Evolutionary conservation across 2,113 vertebrate species (phyloP), one percentile per base, ranked within the genome.

Genomic region (Collichthys lucidus): DNA sequence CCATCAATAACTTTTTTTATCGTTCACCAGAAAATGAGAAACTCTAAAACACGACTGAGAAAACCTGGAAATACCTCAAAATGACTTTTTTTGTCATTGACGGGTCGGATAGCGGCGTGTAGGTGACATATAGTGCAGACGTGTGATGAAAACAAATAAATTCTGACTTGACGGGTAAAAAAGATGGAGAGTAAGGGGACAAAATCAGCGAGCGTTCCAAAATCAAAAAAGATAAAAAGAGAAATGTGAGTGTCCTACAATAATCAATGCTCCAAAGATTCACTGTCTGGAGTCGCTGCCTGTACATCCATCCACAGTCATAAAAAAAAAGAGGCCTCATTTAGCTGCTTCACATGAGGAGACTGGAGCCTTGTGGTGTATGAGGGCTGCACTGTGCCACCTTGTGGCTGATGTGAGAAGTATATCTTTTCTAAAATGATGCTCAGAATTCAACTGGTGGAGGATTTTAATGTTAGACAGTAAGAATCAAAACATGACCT

Each of bases 371-470:
- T 5, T 46, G 16, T 5, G n/a, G 16, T 3, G 50, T 26, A 22
- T 3, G 11, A 60, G n/a, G 3, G 75, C 4, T n/a, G 5, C 42
- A 84, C 47, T 78, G 63, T 56, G 79, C 87, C 91, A 91, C 59
- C 88, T 17, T 63, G 87, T 92, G 91, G 89, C 61, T 16, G 31
- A 73, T 82, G 80, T 56, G 4, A 65, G 47, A 55, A 80, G 26
- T 22, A 9, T 40, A 8, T 40, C 12, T 24, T 63, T 55, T 57
- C 2, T 8, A 11, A 56, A 63, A 50, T 42, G 20, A 35, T 64
- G 17, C 16, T 29, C 17, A 57, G 20, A 35, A 29, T 60, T 31
- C 56, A 42, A 63, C n/a, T 9, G 0, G 3, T 2, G 9, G 3
- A 42, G 17, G 20, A 40, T 40, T 62, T 62, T 6, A 35, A 12